phyloP scores from a whole-genome alignment of 2,888 invertebrate genomes.

The Drosophila subsilvestris region DNA sequence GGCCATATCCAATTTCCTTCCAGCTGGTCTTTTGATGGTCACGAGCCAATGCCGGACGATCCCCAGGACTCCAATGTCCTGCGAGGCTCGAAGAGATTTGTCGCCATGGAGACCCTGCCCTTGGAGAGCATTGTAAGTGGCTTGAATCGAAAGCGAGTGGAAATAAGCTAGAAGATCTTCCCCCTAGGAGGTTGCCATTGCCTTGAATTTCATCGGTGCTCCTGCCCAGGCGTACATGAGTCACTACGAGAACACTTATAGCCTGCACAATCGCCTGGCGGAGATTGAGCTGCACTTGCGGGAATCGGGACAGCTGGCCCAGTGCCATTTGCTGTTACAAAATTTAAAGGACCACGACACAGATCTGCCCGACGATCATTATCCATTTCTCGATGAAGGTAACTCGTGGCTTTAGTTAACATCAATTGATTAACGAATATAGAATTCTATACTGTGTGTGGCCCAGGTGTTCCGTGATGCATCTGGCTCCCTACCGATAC shows the following conservation, averaged over 20 bases:
- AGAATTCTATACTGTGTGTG: neutral
- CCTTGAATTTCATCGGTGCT: constrained; percentile 95
- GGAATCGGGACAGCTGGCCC: constrained; percentile 85
- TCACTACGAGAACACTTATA: constrained; percentile 90
- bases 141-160: constrained; percentile 14
- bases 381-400: constrained; percentile 88
- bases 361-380: constrained; percentile 95
- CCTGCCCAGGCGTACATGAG: constrained; percentile 93
- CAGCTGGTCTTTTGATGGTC: constrained; percentile 98
- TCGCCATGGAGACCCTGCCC: constrained; percentile 86
- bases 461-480: constrained; percentile 87
- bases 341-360: constrained; percentile 86
- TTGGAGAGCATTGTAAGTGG: constrained; percentile 87
- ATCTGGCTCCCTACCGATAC: constrained; percentile 95
- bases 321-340: constrained; percentile 88
- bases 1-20: constrained; percentile 82
- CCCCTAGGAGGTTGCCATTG: constrained; percentile 89
- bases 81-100: constrained; percentile 96
- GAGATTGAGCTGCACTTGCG: constrained; percentile 88
- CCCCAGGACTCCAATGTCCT: constrained; percentile 94
- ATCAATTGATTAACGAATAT: constrained; percentile 15
- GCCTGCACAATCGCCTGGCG: constrained; percentile 89
- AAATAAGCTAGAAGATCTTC: constrained; percentile 84
- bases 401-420: neutral
- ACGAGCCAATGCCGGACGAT: constrained; percentile 94